Conservation (phyloP, 2,113 vertebrate genomes). For the Hirundichthys speculiger region DNA sequence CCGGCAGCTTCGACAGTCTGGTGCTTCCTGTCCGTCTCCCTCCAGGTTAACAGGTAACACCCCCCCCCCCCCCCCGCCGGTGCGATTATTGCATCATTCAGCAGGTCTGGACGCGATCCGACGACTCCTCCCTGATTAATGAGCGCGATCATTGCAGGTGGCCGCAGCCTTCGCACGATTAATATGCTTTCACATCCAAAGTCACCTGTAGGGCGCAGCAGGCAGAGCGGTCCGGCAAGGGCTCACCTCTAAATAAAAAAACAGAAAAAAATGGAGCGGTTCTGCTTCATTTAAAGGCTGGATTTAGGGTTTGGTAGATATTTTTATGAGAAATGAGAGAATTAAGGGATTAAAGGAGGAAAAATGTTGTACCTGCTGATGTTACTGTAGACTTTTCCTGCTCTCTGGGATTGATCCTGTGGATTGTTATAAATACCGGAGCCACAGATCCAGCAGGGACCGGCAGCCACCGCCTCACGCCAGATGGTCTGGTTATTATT, state of each 20-base stretch:
- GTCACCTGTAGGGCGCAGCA: constrained; percentile 59
- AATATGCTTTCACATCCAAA: constrained; percentile 62
- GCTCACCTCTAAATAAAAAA: no score
- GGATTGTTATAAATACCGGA: not conserved
- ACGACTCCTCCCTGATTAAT: constrained; percentile 60
- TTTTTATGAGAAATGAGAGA: not conserved
- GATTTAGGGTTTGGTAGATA: not conserved
- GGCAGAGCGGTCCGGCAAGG: constrained; percentile 6
- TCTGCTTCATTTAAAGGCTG: not conserved
- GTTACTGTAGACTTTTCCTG: not conserved
- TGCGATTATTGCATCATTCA: constrained; percentile 56
- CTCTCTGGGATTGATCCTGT: not conserved
- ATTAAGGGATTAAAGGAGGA: not conserved
- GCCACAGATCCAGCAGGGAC: not conserved
- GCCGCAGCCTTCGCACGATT: constrained; percentile 58
- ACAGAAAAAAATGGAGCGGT: no score
- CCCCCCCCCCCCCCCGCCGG: constrained; percentile 29
- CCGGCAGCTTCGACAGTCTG: not conserved
- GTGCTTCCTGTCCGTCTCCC: not conserved
- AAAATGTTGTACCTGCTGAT: not conserved
- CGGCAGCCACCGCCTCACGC: rapidly evolving
- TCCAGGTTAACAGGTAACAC: constrained; percentile 33
- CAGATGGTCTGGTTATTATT: not conserved
- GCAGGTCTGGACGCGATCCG: constrained; percentile 18
- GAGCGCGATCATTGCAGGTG: constrained; percentile 38